Evolutionary conservation across 2,113 vertebrate genomes (phyloP), one percentile per base, ranked within the genome.

Genomic region (Etheostoma spectabile): DNA sequence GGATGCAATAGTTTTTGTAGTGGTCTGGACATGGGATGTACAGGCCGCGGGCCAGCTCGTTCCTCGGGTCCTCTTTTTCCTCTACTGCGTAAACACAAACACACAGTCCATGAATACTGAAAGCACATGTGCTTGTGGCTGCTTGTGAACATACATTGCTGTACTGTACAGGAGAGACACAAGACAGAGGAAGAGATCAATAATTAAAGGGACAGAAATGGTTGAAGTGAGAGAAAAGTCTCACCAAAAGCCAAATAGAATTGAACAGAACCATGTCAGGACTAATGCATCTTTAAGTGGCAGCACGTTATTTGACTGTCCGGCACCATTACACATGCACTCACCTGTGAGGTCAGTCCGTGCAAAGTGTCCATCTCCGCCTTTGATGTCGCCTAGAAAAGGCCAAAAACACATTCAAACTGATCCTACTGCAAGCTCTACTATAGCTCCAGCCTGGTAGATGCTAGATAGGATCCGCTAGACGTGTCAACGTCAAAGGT

Each of bases 1-100:
- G 98, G 93, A 98, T 94, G 85, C 98, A 99, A 95, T 97, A 99
- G 91, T 97, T 97, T 33, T 97, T 97, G 94, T 96, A 99, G 83
- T 96, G 95, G 76, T 99, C 98, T 71, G 98, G 97, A 95, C 98
- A 99, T 66, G 98, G 97, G 83, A 97, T 97, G 93, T 96, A 97
- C 79, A 97, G 95, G 74, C 96, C 96, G 75, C 95, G 95, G 65
- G 96, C 96, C 82, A 95, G 96, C 90, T 97, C 97, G 81, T 97
- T 96, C 83, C 96, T 94, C 68, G 95, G 95, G 79, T 98, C 97
- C 64, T 97, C 97, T 95, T 88, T 86, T 22, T 88, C 82, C 69
- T 78, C 86, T 56, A 59, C 74, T 83, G 18, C 14, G 6, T 15
- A 69, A 73, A 84, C 53, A 62, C 14, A 79, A 12, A 77, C 8